Conservation (phyloP, 2,888 invertebrate species). For the Sialis lutaria region DNA sequence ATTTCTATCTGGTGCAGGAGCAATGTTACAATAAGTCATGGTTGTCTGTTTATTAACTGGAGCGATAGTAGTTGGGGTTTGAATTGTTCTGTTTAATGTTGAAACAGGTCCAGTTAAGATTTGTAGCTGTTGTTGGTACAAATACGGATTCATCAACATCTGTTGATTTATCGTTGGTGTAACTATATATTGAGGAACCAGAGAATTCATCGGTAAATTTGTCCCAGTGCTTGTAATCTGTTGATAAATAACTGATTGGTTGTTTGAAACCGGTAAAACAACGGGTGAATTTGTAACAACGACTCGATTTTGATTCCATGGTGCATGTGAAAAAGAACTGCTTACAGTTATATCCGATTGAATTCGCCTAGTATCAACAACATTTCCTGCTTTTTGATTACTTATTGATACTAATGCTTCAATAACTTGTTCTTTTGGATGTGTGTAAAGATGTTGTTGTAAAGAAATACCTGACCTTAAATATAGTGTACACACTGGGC, state of each 20-base stretch:
- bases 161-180: conserved; percentile 30
- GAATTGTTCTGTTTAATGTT: background rate
- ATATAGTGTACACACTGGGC: conserved; percentile 73
- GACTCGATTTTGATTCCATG: conserved; percentile 4
- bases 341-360: conserved; percentile 18
- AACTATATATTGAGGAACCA: conserved; percentile 33
- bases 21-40: no score
- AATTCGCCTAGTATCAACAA: conserved; percentile 5
- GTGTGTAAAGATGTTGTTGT: conserved; percentile 66
- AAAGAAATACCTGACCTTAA: conserved; percentile 68
- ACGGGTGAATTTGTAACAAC: background rate
- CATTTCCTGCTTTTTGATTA: conserved; percentile 12
- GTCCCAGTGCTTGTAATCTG: conserved; percentile 32
- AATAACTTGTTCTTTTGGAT: conserved; percentile 78
- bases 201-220: conserved; percentile 24
- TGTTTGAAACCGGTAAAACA: conserved; percentile 15
- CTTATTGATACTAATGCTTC: conserved; percentile 39
- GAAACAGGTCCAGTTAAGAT: conserved; percentile 14
- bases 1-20: no score
- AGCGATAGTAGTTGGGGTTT: no score
- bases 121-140: conserved; percentile 30
- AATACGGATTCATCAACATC: conserved; percentile 28
- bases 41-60: no score
- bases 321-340: conserved; percentile 4
- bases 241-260: conserved; percentile 34